Evolutionary conservation across 1,140 invertebrate genomes (phyloP).

Genomic region (Gerris buenoi): DNA sequence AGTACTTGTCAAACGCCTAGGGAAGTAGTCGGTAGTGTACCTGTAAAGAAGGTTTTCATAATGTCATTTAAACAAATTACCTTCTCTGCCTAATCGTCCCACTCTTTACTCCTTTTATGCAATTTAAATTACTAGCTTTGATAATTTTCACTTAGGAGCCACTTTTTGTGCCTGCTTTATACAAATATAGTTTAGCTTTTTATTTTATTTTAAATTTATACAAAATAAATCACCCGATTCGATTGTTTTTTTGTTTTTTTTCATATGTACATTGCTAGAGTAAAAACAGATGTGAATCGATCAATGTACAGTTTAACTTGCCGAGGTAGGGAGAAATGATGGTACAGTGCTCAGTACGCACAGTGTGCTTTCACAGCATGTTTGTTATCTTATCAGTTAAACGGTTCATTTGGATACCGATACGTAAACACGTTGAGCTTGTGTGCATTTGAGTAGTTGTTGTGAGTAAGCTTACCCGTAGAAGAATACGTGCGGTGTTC

Average conservation of each 20-base stretch:
- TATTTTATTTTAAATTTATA: too few species aligned
- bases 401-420: too few species aligned
- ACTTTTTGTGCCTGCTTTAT: neutral
- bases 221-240: too few species aligned
- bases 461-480: too few species aligned
- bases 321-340: neutral
- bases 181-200: neutral
- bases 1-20: neutral
- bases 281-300: too few species aligned
- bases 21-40: conserved; percentile 2
- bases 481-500: too few species aligned
- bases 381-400: too few species aligned
- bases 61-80: neutral
- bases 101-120: neutral
- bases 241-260: too few species aligned
- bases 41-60: neutral
- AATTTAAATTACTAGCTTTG: neutral
- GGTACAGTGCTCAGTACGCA: neutral
- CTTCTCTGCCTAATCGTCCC: neutral
- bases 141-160: neutral
- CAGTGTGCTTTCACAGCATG: neutral
- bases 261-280: too few species aligned
- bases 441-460: too few species aligned
- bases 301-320: too few species aligned
- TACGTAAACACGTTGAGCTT: too few species aligned